Evolutionary conservation across 2,113 vertebrate genomes (phyloP), one percentile per base, ranked within the genome.

Genomic region (Mustela lutreola): DNA sequence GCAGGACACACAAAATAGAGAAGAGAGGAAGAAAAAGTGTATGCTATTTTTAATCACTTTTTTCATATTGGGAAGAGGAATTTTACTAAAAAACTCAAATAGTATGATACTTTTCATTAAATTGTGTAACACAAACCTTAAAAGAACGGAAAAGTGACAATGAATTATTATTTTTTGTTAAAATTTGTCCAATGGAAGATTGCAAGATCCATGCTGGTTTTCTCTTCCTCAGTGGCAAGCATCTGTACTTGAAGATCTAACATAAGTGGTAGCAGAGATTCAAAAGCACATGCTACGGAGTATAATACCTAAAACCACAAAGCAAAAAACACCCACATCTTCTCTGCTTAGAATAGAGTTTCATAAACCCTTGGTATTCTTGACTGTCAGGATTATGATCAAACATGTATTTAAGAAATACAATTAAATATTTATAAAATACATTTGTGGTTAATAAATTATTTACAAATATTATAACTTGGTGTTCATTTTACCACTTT

Each of bases 371-470:
- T 67, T 36, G 10, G 5, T 76, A 87, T 91, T 60, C 48, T 39
- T n/a, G 60, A 21, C 62, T 50, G 12, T 50, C 12, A 89, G 89
- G 56, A n/a, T n/a, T 2, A 75, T 14, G 7, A 14, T 65, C 39
- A 93, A 85, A 71, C 15, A 79, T 14, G 36, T 12, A 81, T 90
- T 92, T 75, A 75, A 84, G 48, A 58, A 33, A 63, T 8, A 42
- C 48, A 75, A 75, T 39, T 81, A 63, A 94, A 39, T 73, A 67
- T 60, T 92, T 73, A 42, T 89, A 94, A 91, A 91, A 75, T 58
- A 24, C 1, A 93, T 24, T 88, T 36, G 56, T 7, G 6, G 8
- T 11, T 73, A 70, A 50, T 36, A 81, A 84, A 73, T n/a, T 82
- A 48, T 75, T 75, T 76, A 28, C 22, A 53, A n/a, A 36, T 84